phyloP scores from a whole-genome alignment of 1,140 invertebrate species.

The Pemphigus obesinymphae region DNA sequence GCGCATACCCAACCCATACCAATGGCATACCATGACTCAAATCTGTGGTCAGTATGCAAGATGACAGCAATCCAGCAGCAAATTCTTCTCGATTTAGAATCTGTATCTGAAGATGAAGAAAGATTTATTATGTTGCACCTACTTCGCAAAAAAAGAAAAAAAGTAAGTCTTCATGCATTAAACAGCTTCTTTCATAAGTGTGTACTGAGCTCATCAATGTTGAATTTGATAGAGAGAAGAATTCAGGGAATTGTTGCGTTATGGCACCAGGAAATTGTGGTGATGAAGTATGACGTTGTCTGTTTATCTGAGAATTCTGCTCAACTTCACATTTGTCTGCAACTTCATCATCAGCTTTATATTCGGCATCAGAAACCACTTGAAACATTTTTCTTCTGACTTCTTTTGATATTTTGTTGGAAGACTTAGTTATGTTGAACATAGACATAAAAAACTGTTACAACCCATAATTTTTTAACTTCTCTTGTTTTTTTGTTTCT shows the following conservation, averaged over 20 bases:
- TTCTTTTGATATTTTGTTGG: neutral
- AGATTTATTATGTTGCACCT: neutral
- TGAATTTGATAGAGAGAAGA: neutral
- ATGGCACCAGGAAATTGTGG: neutral
- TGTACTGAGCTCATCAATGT: neutral
- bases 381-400: neutral
- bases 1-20: no score
- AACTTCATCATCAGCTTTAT: neutral
- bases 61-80: no score
- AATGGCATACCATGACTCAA: no score
- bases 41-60: no score
- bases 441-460: slow-evolving; percentile 23
- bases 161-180: neutral
- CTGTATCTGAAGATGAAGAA: no score
- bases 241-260: neutral
- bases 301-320: neutral
- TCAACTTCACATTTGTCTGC: neutral
- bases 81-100: no score
- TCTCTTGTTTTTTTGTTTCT: neutral
- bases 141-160: no score
- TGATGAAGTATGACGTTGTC: neutral
- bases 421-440: neutral
- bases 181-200: neutral
- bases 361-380: neutral
- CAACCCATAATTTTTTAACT: neutral